phyloP scores from a whole-genome alignment of 1,140 invertebrate genomes.

The Brachionus angularis region DNA sequence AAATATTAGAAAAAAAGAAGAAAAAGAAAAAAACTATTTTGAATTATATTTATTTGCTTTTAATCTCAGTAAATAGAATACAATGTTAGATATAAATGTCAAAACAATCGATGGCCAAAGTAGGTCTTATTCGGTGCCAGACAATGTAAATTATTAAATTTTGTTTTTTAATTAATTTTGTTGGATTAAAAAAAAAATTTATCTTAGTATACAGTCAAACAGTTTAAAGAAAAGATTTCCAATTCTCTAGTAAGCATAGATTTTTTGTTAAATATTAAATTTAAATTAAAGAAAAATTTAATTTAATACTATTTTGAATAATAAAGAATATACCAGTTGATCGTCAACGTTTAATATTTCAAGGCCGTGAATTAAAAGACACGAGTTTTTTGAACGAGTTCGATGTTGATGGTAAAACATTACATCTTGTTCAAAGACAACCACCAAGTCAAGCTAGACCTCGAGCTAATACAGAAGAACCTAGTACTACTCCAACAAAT shows the following conservation, averaged over 20 bases:
- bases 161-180: slow-evolving; percentile 14
- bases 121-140: slow-evolving; percentile 74
- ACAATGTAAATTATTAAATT: slow-evolving; percentile 67
- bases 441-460: slow-evolving; percentile 61
- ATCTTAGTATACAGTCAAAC: slow-evolving; percentile 72
- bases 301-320: not conserved
- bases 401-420: slow-evolving; percentile 82
- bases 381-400: slow-evolving; percentile 67
- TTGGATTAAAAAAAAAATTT: not conserved
- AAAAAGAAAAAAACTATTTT: no score
- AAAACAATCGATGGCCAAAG: slow-evolving; percentile 89
- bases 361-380: slow-evolving; percentile 41
- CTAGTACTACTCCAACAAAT: slow-evolving; percentile 46
- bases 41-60: no score
- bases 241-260: slow-evolving; percentile 52
- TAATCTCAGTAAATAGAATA: no score
- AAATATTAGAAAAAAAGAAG: no score
- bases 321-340: slow-evolving; percentile 68
- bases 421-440: slow-evolving; percentile 81
- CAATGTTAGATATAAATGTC: slow-evolving; percentile 80
- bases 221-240: slow-evolving; percentile 79
- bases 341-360: slow-evolving; percentile 41
- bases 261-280: slow-evolving; percentile 54
- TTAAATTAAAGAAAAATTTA: not conserved
- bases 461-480: slow-evolving; percentile 15